Evolutionary conservation across 35 echinoderm and acorn worm species (phyloP).

Genomic region (Anneissia japonica): DNA sequence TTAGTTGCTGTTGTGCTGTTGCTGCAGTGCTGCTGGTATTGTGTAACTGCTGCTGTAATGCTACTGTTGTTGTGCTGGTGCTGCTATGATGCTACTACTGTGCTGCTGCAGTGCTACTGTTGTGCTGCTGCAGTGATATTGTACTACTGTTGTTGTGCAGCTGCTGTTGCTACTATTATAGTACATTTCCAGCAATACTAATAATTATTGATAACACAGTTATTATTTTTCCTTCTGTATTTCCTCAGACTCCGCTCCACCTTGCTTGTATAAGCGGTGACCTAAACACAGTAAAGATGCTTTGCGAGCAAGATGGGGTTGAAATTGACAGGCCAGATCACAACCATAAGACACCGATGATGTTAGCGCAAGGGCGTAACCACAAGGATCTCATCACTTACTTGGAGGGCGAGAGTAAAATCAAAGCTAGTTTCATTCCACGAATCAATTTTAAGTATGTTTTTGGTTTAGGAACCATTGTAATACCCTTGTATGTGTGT

Average conservation of each 20-base stretch:
- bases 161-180: no score
- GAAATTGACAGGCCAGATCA: constrained; percentile 77
- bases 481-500: not conserved
- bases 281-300: constrained; percentile 76
- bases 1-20: no score
- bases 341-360: constrained; percentile 81
- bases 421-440: constrained; percentile 62
- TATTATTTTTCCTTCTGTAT: not conserved
- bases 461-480: not conserved
- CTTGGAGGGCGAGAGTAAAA: constrained; percentile 62
- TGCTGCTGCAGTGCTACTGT: no score
- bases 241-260: constrained; percentile 68
- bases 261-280: constrained; percentile 86
- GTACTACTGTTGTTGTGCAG: no score
- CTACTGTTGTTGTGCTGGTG: no score
- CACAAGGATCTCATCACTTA: constrained; percentile 71
- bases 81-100: no score
- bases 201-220: not conserved
- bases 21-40: no score
- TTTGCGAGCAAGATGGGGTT: constrained; percentile 93
- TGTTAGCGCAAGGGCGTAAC: constrained; percentile 76
- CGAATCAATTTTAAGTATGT: constrained; percentile 89
- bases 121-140: no score
- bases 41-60: no score
- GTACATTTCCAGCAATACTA: no score